Percentiles rank a stretch among this genome's conserved stretches.
Conservation (phyloP, 2,113 vertebrate genomes). For the Charadrius vociferus region DNA sequence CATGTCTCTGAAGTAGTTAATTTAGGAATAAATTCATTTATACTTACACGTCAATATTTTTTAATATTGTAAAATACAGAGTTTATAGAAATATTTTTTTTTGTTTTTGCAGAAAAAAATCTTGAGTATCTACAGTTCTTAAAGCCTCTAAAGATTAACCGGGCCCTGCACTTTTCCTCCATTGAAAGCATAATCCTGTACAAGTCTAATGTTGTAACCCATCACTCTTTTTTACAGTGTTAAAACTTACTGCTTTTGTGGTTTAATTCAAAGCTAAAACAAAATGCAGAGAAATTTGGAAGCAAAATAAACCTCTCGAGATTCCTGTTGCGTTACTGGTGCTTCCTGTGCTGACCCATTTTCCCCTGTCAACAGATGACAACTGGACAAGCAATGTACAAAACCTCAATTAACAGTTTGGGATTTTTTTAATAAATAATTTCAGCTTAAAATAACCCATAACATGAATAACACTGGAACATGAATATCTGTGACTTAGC, state of each 20-base stretch:
- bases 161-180: not conserved
- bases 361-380: not conserved
- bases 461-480: not conserved
- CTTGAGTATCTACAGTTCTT: not conserved
- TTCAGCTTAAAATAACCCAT: not conserved
- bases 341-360: not conserved
- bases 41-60: not conserved
- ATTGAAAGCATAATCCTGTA: not conserved
- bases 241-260: not conserved
- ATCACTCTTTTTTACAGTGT: not conserved
- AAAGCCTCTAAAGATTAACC: not conserved
- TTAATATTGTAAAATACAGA: not conserved
- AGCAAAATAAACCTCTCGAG: not conserved
- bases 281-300: not conserved
- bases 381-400: not conserved
- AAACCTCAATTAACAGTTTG: not conserved
- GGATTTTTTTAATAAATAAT: not conserved
- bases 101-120: not conserved
- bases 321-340: not conserved
- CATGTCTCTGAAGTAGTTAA: not conserved
- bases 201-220: not conserved
- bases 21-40: not conserved
- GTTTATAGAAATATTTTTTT: not conserved
- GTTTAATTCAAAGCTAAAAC: not conserved
- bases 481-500: not conserved